Evolutionary conservation across 2,888 invertebrate species (phyloP).

Genomic region (Polia nebulosa): DNA sequence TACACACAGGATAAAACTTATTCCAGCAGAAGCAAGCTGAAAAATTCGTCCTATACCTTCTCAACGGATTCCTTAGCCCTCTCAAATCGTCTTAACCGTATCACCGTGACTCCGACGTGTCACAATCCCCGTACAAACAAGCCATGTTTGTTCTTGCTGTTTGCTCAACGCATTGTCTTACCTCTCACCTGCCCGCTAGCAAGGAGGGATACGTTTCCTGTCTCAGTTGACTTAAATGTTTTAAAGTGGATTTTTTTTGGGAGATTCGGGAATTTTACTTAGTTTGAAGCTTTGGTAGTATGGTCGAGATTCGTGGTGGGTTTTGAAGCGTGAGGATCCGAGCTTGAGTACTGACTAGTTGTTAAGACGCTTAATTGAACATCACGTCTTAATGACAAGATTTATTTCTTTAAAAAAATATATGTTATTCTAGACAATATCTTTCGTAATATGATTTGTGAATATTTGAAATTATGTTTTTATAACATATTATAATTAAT

Average conservation of each 20-base stretch:
- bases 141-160: slow-evolving; percentile 54
- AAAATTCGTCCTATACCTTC: neutral
- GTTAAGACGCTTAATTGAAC: too few relatives aligned
- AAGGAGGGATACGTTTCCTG: slow-evolving; percentile 53
- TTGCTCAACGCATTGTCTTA: slow-evolving; percentile 64
- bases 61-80: slow-evolving; percentile 24
- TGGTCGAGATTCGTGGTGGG: neutral
- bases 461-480: too few relatives aligned
- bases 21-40: too few relatives aligned
- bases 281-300: neutral
- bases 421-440: too few relatives aligned
- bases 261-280: slow-evolving; percentile 3
- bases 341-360: neutral
- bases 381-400: too few relatives aligned
- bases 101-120: slow-evolving; percentile 35
- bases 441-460: too few relatives aligned
- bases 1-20: too few relatives aligned
- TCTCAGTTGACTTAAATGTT: slow-evolving; percentile 14
- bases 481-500: too few relatives aligned
- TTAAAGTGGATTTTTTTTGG: slow-evolving; percentile 3
- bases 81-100: slow-evolving; percentile 49
- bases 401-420: too few relatives aligned
- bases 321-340: neutral
- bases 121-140: slow-evolving; percentile 57
- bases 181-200: slow-evolving; percentile 39